phyloP scores from a whole-genome alignment of 2,113 vertebrate species.

The Montifringilla adamsi region DNA sequence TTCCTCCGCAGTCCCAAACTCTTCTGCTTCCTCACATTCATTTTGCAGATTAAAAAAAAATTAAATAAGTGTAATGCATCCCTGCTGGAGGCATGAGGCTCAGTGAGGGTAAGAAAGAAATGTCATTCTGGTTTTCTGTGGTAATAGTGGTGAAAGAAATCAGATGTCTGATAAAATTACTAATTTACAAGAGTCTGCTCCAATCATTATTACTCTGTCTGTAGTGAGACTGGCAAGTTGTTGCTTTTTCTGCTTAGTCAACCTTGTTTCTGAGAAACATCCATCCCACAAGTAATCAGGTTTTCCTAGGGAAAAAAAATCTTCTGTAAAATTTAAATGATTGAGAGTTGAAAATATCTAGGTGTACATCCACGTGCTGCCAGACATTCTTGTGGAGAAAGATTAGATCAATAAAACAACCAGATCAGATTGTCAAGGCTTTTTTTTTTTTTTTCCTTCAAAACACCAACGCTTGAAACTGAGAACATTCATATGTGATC shows the following conservation, averaged over 20 bases:
- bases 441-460: no score
- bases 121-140: not conserved
- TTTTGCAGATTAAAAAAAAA: not conserved
- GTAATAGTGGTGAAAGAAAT: not conserved
- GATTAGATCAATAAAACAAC: not conserved
- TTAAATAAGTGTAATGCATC: not conserved
- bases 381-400: not conserved
- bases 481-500: not conserved
- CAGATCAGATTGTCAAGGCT: not conserved
- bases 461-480: not conserved
- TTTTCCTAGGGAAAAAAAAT: slow-evolving; percentile 2
- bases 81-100: not conserved
- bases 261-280: slow-evolving; percentile 1
- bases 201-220: not conserved
- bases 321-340: not conserved
- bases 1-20: not conserved
- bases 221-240: not conserved
- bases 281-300: not conserved
- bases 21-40: not conserved
- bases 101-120: not conserved
- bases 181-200: not conserved
- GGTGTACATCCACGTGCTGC: not conserved
- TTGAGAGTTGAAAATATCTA: not conserved
- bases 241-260: slow-evolving; percentile 16
- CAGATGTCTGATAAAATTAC: not conserved